These are phyloP conservation scores for Morinoia aosen DNA, from an alignment of 2,888 invertebrate genomes.

Conservation along the genomic window DNA sequence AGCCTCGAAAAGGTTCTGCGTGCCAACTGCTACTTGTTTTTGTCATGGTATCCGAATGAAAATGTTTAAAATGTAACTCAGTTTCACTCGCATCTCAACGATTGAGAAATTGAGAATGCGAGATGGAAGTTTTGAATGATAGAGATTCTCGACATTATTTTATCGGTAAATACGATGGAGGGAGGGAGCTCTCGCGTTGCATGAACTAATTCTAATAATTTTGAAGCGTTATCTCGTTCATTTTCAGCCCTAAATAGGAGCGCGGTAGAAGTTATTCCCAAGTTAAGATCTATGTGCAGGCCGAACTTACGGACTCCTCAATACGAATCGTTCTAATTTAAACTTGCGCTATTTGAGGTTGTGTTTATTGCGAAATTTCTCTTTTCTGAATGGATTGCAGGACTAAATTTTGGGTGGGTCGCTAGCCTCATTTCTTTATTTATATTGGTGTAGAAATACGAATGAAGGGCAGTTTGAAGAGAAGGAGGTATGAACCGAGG, in stretches of 20 bases:
- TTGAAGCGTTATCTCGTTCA: background rate
- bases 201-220: background rate
- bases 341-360: background rate
- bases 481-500: no score
- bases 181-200: no score
- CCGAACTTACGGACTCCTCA: background rate
- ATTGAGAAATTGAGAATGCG: background rate
- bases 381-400: background rate
- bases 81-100: background rate
- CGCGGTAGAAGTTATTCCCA: background rate
- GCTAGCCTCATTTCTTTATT: background rate
- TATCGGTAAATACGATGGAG: no score
- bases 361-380: background rate
- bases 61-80: background rate
- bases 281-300: background rate
- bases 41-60: background rate
- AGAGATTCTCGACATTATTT: background rate
- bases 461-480: no score
- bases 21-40: background rate
- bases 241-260: background rate
- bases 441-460: background rate
- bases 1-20: background rate
- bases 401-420: background rate
- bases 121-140: background rate
- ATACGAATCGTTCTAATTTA: background rate